Conservation (phyloP, 2,888 invertebrate species). For the Harpalus rufipes region DNA sequence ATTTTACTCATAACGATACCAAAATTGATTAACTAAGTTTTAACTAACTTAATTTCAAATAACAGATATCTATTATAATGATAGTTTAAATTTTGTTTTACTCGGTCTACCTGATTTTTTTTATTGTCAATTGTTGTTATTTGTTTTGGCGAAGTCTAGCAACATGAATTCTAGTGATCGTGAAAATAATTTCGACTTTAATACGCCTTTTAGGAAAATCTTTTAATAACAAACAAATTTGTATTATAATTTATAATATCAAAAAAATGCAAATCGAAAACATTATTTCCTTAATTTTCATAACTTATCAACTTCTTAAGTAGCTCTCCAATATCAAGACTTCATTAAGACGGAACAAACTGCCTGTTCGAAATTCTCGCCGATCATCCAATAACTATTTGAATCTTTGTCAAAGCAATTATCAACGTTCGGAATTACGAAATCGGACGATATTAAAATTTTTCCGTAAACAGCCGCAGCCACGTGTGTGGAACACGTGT, state of each 20-base stretch:
- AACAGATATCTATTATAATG: too few relatives aligned
- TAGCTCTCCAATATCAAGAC: not conserved
- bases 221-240: slow-evolving; percentile 27
- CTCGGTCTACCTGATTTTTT: too few relatives aligned
- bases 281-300: slow-evolving; percentile 19
- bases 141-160: too few relatives aligned
- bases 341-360: slow-evolving; percentile 11
- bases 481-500: slow-evolving; percentile 48
- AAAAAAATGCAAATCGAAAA: slow-evolving; percentile 12
- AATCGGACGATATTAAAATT: slow-evolving; percentile 53
- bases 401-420: slow-evolving; percentile 55
- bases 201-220: slow-evolving; percentile 14
- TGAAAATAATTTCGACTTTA: not conserved
- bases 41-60: too few relatives aligned
- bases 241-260: not conserved
- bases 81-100: too few relatives aligned
- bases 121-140: too few relatives aligned
- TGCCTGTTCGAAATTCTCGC: slow-evolving; percentile 14
- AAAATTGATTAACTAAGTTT: too few relatives aligned
- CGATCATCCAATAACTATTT: slow-evolving; percentile 36
- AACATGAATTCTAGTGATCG: too few relatives aligned
- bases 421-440: slow-evolving; percentile 24
- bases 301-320: slow-evolving; percentile 22
- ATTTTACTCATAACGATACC: too few relatives aligned
- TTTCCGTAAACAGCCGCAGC: slow-evolving; percentile 38